Percentiles rank a stretch among this genome's conserved stretches.
These are phyloP conservation scores for Aurelia sp. DNA, from an alignment of 30 jellyfish, hydroid and myxozoan species.

Conservation along the genomic window DNA sequence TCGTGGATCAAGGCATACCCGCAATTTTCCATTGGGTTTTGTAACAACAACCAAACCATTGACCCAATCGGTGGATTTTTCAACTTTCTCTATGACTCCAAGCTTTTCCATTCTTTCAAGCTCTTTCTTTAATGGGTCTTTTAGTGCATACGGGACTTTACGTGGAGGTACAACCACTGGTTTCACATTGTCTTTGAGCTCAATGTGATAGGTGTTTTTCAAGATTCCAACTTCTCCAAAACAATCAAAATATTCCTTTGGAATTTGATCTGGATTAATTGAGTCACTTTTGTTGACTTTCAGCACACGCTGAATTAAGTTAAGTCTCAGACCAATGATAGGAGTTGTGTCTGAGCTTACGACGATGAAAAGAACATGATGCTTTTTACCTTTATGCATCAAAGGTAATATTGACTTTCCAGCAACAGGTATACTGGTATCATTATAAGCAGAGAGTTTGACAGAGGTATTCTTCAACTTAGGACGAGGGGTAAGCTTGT, in stretches of 20 bases:
- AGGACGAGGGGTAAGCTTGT: slow-evolving; percentile 35
- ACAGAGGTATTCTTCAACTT: slow-evolving; percentile 15
- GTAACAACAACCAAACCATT: slow-evolving; percentile 29
- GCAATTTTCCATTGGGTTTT: slow-evolving; percentile 68
- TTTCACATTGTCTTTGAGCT: slow-evolving; percentile 17
- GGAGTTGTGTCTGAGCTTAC: background rate
- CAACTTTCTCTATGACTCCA: slow-evolving; percentile 48
- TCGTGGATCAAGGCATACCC: slow-evolving; percentile 34
- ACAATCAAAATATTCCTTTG: slow-evolving; percentile 47
- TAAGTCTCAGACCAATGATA: background rate
- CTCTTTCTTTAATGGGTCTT: slow-evolving; percentile 40
- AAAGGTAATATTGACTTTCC: background rate
- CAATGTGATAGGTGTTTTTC: slow-evolving; percentile 29
- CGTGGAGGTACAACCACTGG: slow-evolving; percentile 63
- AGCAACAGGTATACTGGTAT: slow-evolving; percentile 24
- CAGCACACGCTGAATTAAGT: no score
- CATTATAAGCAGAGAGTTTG: slow-evolving; percentile 49
- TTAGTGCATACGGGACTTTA: slow-evolving; percentile 31
- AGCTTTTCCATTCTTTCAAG: slow-evolving; percentile 55
- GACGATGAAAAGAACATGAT: background rate
- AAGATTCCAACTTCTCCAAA: slow-evolving; percentile 61
- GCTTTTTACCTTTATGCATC: background rate
- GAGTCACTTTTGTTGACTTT: no score
- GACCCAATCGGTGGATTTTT: slow-evolving; percentile 66
- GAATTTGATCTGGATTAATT: background rate